Percentiles rank a stretch among this genome's conserved stretches.
phyloP scores from a whole-genome alignment of 2,797 vertebrate genomes.

The Sebastes minor region DNA sequence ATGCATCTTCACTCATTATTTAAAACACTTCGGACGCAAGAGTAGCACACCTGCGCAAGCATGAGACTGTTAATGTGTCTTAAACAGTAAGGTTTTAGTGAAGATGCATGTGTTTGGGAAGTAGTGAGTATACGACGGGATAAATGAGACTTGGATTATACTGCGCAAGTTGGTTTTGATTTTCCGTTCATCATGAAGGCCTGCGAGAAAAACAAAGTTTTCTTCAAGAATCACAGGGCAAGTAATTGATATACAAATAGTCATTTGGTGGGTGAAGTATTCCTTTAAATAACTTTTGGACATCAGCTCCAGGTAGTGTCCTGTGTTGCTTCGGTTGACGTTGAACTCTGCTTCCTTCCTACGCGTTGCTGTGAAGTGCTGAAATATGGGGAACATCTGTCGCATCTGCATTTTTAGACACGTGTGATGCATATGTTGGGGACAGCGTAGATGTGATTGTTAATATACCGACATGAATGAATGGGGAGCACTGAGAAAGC shows the following conservation, averaged over 20 bases:
- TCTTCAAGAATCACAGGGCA: accelerated
- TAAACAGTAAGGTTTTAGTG: too few relatives aligned
- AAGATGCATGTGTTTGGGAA: background rate
- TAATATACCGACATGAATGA: background rate
- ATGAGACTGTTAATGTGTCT: too few relatives aligned
- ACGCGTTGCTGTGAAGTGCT: background rate
- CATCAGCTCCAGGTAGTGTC: background rate
- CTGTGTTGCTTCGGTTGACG: background rate
- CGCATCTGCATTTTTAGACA: background rate
- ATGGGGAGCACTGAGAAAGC: background rate
- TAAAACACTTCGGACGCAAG: accelerated
- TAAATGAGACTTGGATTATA: too few relatives aligned
- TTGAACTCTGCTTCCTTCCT: background rate
- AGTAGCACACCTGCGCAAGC: background rate
- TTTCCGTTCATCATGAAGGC: background rate
- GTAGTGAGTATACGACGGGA: background rate
- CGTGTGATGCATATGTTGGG: background rate
- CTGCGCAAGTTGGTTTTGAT: accelerated
- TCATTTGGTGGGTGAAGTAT: background rate
- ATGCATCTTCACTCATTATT: background rate
- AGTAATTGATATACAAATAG: background rate
- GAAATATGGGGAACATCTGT: background rate
- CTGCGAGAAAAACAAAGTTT: accelerated
- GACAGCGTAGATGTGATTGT: background rate
- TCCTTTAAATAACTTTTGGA: background rate